phyloP scores from a whole-genome alignment of 2,888 invertebrate genomes.

The Pristionchus mayeri region DNA sequence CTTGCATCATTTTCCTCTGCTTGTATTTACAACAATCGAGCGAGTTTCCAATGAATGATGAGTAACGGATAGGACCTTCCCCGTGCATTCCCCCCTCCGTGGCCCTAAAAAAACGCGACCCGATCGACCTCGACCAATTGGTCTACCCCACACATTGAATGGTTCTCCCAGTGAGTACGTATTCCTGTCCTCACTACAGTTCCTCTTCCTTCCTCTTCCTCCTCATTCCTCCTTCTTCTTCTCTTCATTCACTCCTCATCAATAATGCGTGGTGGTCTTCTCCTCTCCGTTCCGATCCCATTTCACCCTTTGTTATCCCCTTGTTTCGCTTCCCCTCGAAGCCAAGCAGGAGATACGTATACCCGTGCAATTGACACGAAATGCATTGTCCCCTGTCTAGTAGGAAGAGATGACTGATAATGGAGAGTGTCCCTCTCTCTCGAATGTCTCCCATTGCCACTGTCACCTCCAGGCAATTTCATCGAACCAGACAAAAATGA shows the following conservation, averaged over 20 bases:
- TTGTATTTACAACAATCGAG: too few relatives aligned
- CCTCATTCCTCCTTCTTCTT: neutral
- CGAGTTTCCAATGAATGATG: too few relatives aligned
- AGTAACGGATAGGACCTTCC: neutral
- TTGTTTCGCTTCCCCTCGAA: neutral
- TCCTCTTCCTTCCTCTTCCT: neutral
- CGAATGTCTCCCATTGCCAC: neutral
- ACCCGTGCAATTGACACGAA: conserved; percentile 10
- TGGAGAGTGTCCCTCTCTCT: neutral
- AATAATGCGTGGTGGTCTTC: neutral
- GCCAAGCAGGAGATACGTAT: neutral
- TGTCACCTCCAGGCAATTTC: neutral
- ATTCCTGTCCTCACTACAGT: too few relatives aligned
- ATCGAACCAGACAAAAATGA: conserved; percentile 35
- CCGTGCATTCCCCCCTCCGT: neutral
- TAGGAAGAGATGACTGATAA: neutral
- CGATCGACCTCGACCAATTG: neutral
- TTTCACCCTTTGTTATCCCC: neutral
- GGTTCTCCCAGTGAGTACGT: too few relatives aligned
- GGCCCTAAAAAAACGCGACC: neutral
- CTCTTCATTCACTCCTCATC: neutral
- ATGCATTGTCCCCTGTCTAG: neutral
- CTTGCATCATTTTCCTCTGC: neutral
- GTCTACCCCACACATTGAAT: too few relatives aligned
- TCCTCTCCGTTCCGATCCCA: neutral